Conservation (phyloP, 2,888 invertebrate genomes). For the Cerastis leucographa region DNA sequence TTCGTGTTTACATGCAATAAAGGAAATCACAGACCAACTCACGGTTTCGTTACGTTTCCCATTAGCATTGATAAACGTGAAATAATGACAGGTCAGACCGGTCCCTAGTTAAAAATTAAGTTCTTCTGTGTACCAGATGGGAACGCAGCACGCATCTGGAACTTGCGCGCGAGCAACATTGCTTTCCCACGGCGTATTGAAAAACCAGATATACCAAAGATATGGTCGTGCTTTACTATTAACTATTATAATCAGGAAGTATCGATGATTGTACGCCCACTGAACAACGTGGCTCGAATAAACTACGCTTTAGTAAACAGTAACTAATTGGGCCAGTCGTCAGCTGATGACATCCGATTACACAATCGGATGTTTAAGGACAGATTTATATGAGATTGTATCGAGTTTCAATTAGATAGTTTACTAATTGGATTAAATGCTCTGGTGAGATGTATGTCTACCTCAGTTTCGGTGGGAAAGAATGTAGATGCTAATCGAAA, state of each 20-base stretch:
- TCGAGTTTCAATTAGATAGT: conserved; percentile 66
- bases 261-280: conserved; percentile 76
- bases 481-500: conserved; percentile 55
- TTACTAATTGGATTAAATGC: conserved; percentile 67
- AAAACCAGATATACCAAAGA: conserved; percentile 77
- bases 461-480: conserved; percentile 54
- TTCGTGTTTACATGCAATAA: conserved; percentile 78
- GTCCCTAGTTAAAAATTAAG: conserved; percentile 80
- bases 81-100: conserved; percentile 79
- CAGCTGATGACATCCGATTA: conserved; percentile 63
- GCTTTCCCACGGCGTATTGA: conserved; percentile 85
- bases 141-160: conserved; percentile 74
- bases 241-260: conserved; percentile 79
- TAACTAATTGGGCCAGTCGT: conserved; percentile 73
- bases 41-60: conserved; percentile 67
- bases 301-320: conserved; percentile 67
- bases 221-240: conserved; percentile 71
- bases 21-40: conserved; percentile 63
- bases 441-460: conserved; percentile 47
- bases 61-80: conserved; percentile 77
- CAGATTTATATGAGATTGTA: conserved; percentile 69
- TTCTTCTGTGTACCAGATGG: conserved; percentile 80
- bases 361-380: conserved; percentile 65
- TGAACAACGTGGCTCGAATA: conserved; percentile 55
- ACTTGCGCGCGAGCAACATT: conserved; percentile 72